phyloP scores from a whole-genome alignment of 2,888 invertebrate genomes.

The Drosophila demipolita region DNA sequence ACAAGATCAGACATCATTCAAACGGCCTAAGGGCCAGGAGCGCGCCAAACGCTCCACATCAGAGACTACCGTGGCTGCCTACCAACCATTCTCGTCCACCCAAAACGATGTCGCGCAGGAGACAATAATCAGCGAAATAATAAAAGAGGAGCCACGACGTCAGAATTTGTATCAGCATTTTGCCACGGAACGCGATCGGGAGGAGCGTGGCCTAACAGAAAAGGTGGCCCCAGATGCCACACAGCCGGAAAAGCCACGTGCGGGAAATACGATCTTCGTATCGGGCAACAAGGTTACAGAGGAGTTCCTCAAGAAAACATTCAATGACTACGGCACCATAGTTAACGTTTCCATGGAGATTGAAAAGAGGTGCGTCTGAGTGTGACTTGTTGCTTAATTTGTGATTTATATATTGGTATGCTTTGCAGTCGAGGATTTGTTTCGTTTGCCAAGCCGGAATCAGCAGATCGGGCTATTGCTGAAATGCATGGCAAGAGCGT shows the following conservation, averaged over 20 bases:
- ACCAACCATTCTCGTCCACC: conserved; percentile 96
- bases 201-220: conserved; percentile 87
- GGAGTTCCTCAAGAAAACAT: conserved; percentile 91
- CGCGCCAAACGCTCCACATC: conserved; percentile 87
- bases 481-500: conserved; percentile 92
- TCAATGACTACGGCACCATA: conserved; percentile 90
- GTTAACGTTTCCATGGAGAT: conserved; percentile 93
- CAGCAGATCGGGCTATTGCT: conserved; percentile 93
- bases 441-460: conserved; percentile 95
- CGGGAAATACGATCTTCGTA: conserved; percentile 93
- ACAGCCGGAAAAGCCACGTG: conserved; percentile 88
- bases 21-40: conserved; percentile 94
- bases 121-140: conserved; percentile 89
- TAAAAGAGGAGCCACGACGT: conserved; percentile 87
- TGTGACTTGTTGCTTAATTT: not conserved
- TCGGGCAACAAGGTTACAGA: conserved; percentile 92
- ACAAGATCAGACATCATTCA: conserved; percentile 95
- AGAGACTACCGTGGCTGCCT: conserved; percentile 92
- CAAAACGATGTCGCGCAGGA: conserved; percentile 91
- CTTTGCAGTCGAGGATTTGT: conserved; percentile 93
- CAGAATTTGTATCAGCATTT: conserved; percentile 91
- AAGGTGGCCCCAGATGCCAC: conserved; percentile 83
- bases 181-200: conserved; percentile 89
- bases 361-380: conserved; percentile 89
- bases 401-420: not conserved